Evolutionary conservation across 92 coral and sea anemone species (phyloP).

Genomic region (Chrysogorgia sp.): DNA sequence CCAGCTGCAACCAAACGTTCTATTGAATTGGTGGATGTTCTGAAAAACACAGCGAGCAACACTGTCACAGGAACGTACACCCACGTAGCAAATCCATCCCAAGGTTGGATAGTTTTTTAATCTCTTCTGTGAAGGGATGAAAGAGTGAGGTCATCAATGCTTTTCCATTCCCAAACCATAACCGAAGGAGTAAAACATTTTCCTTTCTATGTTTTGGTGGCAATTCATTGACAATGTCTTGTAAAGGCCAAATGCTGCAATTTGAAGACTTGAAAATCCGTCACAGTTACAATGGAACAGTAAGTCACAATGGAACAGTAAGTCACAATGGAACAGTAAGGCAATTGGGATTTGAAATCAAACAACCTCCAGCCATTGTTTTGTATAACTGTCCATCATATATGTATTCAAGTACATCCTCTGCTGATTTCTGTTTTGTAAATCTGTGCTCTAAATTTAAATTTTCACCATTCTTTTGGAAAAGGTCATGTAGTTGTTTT

Average conservation of each 20-base stretch:
- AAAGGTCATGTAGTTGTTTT: background rate
- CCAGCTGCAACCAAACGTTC: too few relatives aligned
- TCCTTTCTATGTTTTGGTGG: too few relatives aligned
- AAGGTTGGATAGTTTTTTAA: too few relatives aligned
- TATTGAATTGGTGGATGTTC: too few relatives aligned
- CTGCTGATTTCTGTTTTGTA: background rate
- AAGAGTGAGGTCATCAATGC: background rate
- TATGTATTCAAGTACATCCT: background rate
- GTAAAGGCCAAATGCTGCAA: background rate
- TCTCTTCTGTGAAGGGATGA: too few relatives aligned
- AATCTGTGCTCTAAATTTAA: background rate
- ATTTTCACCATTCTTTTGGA: background rate
- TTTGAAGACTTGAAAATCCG: background rate
- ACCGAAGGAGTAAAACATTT: background rate
- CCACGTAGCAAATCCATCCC: slow-evolving; percentile 72
- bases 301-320: too few relatives aligned
- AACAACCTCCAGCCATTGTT: background rate
- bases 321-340: background rate
- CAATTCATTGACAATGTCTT: background rate
- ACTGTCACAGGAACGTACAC: slow-evolving; percentile 29
- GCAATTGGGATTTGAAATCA: background rate
- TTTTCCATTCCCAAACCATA: background rate
- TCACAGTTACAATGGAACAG: too few relatives aligned
- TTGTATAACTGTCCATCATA: background rate
- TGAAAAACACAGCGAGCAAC: background rate